Evolutionary conservation across 1,140 invertebrate genomes (phyloP).

Genomic region (Drosophila kanapiae): DNA sequence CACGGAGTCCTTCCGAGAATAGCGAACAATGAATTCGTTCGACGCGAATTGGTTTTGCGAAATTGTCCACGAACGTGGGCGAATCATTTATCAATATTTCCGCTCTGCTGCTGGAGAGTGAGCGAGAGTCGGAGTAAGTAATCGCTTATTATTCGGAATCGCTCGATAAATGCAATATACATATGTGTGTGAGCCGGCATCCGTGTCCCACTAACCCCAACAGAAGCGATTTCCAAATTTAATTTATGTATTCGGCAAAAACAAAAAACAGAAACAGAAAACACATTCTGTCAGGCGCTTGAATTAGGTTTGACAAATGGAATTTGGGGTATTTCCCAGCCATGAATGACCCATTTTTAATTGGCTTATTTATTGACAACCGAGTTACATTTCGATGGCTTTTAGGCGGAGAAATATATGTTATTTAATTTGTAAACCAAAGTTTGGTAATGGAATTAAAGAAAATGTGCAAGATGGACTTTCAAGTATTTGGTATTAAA

Average conservation of each 20-base stretch:
- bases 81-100: constrained; percentile 77
- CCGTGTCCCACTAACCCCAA: constrained; percentile 24
- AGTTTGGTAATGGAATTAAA: constrained; percentile 1
- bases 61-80: constrained; percentile 59
- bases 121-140: constrained; percentile 31
- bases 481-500: not conserved
- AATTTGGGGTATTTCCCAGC: constrained; percentile 17
- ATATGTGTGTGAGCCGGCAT: not conserved
- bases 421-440: not conserved
- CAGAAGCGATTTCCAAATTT: constrained; percentile 24
- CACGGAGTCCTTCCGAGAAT: constrained; percentile 24
- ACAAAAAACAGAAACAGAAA: not conserved
- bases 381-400: not conserved
- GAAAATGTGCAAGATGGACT: not conserved
- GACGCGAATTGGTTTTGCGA: constrained; percentile 49
- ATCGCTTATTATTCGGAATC: constrained; percentile 70
- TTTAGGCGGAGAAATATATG: constrained; percentile 1
- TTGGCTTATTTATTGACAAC: constrained; percentile 32
- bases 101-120: constrained; percentile 33
- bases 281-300: constrained; percentile 14
- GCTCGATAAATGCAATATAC: constrained; percentile 50
- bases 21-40: constrained; percentile 68
- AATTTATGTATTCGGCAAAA: constrained; percentile 19
- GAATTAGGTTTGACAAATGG: constrained; percentile 34
- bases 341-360: constrained; percentile 25